Percentiles rank a stretch among this genome's conserved stretches.
Evolutionary conservation across 2,113 vertebrate genomes (phyloP).

Genomic region (Carassius carassius): DNA sequence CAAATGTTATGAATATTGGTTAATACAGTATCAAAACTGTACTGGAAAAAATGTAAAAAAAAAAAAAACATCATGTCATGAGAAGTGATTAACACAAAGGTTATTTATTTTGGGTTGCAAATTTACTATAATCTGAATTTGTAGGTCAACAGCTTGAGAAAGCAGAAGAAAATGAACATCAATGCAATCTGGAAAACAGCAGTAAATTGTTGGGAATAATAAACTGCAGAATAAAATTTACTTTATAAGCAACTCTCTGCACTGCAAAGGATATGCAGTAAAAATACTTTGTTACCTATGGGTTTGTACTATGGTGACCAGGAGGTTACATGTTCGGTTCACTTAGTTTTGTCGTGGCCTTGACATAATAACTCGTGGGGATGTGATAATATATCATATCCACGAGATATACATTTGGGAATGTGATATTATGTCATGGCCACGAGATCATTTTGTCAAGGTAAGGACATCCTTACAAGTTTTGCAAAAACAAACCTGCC

Average conservation of each 20-base stretch:
- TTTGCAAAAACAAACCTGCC: too few species aligned
- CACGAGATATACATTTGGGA: too few species aligned
- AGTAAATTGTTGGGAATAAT: not conserved
- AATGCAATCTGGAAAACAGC: constrained; percentile 56
- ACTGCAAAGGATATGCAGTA: not conserved
- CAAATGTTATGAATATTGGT: not conserved
- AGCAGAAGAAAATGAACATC: constrained; percentile 43
- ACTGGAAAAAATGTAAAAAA: not conserved
- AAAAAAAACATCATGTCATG: not conserved
- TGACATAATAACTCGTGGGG: too few species aligned
- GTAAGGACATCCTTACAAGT: too few species aligned
- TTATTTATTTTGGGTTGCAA: not conserved
- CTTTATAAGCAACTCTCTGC: not conserved
- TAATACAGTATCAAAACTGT: not conserved
- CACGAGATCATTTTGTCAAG: too few species aligned
- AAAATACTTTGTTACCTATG: not conserved
- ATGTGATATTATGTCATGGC: too few species aligned
- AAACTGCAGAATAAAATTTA: not conserved
- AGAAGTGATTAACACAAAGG: not conserved
- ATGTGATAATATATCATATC: too few species aligned
- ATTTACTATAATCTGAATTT: constrained; percentile 1
- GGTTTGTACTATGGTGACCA: too few species aligned
- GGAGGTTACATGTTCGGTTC: too few species aligned
- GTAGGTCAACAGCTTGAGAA: constrained; percentile 60
- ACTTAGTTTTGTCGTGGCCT: too few species aligned